Base-by-base conservation (phyloP, 2,888 invertebrate genomes). In the Agapostemon virescens region DNA sequence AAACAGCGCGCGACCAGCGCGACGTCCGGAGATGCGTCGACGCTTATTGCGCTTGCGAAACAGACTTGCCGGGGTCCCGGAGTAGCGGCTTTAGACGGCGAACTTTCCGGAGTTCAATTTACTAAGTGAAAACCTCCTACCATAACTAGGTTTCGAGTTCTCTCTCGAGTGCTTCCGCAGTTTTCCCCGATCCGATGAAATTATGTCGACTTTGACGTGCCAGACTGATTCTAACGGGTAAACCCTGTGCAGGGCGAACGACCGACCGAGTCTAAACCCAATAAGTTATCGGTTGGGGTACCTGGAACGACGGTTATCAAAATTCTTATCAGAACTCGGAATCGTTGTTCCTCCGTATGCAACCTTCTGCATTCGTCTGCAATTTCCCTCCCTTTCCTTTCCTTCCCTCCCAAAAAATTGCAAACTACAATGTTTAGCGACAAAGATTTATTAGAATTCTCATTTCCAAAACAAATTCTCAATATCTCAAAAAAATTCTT, bases 101-200 rank as follows among this genome's bases (percentile, higher is more conserved):
- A 81, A 87, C 70, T 88, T 83, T 79, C 74, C 69, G 42, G 79
- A 86, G 87, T 89, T 88, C 90, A 90, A 90, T 90, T 88, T 89
- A 77, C 90, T 90, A 91, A 90, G 91, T 90, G 90, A 90, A 90
- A 89, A 87, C 87, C 82, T 85, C 80, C 72, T 80, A 78, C 82
- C 81, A 79, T 83, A 85, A 82, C 80, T 81, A 52, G 69, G 61
- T 84, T 76, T 77, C 84, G 30, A 77, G 82, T 77, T 80, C 69
- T 55, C 23, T 75, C 77, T 75, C 66, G 67, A 75, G 69, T 64
- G 69, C 77, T 77, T 81, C 75, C 70, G 77, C 79, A 84, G 86
- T 85, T 88, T 88, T 84, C 83, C 84, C 74, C 83, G 83, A 82
- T 77, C 81, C 76, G 81, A 89, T 88, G 85, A 88, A 89, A 88